Evolutionary conservation across 2,113 vertebrate genomes (phyloP), one percentile per base, ranked within the genome.

Genomic region (Ceuthmochares aereus): DNA sequence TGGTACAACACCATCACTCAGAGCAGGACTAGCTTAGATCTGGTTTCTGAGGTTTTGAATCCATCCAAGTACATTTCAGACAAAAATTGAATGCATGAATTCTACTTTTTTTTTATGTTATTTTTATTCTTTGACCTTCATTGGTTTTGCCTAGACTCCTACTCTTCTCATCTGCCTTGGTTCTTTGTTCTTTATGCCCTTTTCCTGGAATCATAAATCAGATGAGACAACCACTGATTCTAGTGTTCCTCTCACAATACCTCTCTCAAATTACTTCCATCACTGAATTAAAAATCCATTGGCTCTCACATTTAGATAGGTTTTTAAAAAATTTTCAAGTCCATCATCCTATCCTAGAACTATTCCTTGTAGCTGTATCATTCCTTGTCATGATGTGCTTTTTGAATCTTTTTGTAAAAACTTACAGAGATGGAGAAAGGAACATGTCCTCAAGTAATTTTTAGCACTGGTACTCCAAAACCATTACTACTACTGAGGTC

Each of bases 371-470:
- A 87, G 16, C 59, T 74, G 10, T 79, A 63, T 77, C 74, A 79
- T 79, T 79, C 10, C 12, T 62, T n/a, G n/a, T n/a, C n/a, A n/a
- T n/a, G 47, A 74, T 90, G 21, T 83, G 47, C 42, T 67, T 76
- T 88, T 85, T 75, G 79, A 67, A 79, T 51, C 47, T 85, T 94
- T 82, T 82, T 75, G 7, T 75, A 75, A 90, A 79, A 66, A 79
- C 25, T n/a, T 85, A 19, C 14, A 83, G 30, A 36, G 34, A 70
- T 14, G 23, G 32, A 85, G 42, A 55, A 4, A 59, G 30, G 36
- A 90, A 82, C 10, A 54, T 75, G 87, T 79, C 80, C 29, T 25
- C 37, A 75, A 83, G 70, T 62, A 82, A 25, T 78, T 12, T 66
- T 84, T 68, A 27, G 21, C 45, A 7, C 17, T 34, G 26, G 30